Percentiles rank a stretch among this genome's conserved stretches.
Conservation (phyloP, 2,888 invertebrate genomes). For the Lissocephala sabroskyi region DNA sequence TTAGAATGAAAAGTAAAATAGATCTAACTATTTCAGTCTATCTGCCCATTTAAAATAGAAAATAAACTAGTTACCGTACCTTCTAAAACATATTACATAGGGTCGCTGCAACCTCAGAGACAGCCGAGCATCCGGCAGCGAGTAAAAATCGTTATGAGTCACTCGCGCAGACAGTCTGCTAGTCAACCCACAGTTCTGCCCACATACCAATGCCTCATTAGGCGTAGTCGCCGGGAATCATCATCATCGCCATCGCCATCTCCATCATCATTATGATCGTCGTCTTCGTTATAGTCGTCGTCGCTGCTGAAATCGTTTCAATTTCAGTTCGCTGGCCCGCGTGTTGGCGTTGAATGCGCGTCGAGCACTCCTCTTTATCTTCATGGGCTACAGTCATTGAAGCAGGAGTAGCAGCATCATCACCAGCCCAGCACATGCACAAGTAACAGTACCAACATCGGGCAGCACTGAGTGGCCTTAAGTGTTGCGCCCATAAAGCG, state of each 20-base stretch:
- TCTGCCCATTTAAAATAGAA: too few relatives aligned
- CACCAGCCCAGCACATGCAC: background rate
- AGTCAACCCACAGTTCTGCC: conserved; percentile 16
- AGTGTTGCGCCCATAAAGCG: conserved; percentile 34
- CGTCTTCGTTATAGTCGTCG: conserved; percentile 5
- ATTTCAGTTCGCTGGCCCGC: conserved; percentile 32
- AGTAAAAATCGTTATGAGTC: conserved; percentile 53
- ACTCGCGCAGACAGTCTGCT: conserved; percentile 11
- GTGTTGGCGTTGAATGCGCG: conserved; percentile 64
- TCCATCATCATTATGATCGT: background rate
- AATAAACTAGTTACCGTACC: too few relatives aligned
- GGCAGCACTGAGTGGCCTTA: conserved; percentile 24
- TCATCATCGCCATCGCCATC: conserved; percentile 3
- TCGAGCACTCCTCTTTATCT: conserved; percentile 57
- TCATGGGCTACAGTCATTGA: conserved; percentile 47
- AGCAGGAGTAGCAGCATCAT: conserved; percentile 16
- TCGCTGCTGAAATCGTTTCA: conserved; percentile 41
- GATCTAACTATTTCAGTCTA: too few relatives aligned
- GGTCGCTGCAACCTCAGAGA: too few relatives aligned
- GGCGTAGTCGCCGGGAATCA: conserved; percentile 41
- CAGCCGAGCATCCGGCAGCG: too few relatives aligned
- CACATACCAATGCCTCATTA: conserved; percentile 61
- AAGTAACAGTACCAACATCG: conserved; percentile 18
- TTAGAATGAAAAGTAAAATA: too few relatives aligned
- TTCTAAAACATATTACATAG: too few relatives aligned